phyloP scores from a whole-genome alignment of 2,888 invertebrate species.

The Lithophane socia region DNA sequence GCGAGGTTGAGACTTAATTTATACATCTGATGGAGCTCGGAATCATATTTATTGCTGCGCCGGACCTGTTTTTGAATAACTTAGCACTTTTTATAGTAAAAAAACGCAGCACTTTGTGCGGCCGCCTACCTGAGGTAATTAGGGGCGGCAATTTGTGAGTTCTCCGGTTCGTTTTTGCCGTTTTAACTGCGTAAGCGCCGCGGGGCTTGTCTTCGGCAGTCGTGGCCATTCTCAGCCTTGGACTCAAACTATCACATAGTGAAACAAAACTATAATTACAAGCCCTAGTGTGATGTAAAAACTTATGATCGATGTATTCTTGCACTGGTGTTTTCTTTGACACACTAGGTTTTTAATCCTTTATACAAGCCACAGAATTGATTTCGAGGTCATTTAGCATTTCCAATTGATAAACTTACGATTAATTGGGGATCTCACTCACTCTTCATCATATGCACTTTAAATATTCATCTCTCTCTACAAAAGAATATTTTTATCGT shows the following conservation, averaged over 20 bases:
- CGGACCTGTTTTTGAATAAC: slow-evolving; percentile 77
- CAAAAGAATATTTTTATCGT: background rate
- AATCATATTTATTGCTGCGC: slow-evolving; percentile 73
- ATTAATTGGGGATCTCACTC: background rate
- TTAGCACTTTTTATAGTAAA: slow-evolving; percentile 80
- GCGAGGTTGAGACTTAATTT: slow-evolving; percentile 64
- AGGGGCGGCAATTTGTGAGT: slow-evolving; percentile 81
- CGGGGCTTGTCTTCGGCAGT: slow-evolving; percentile 63
- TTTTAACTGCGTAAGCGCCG: slow-evolving; percentile 69
- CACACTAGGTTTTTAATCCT: background rate
- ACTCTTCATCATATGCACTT: background rate
- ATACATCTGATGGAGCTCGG: slow-evolving; percentile 63
- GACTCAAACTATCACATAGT: slow-evolving; percentile 65
- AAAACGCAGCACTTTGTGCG: slow-evolving; percentile 73
- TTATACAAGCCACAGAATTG: background rate
- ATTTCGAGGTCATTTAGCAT: background rate
- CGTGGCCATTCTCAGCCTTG: slow-evolving; percentile 61
- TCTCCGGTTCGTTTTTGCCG: slow-evolving; percentile 73
- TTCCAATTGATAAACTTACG: background rate
- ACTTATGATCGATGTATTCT: slow-evolving; percentile 56
- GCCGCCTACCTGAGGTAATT: slow-evolving; percentile 85
- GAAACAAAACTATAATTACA: slow-evolving; percentile 61
- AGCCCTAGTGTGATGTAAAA: slow-evolving; percentile 46
- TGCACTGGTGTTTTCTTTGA: background rate
- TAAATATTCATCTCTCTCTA: background rate